These are phyloP conservation scores for Peromyscus melanophrys DNA, from an alignment of 2,797 vertebrate genomes.

Conservation along the genomic window DNA sequence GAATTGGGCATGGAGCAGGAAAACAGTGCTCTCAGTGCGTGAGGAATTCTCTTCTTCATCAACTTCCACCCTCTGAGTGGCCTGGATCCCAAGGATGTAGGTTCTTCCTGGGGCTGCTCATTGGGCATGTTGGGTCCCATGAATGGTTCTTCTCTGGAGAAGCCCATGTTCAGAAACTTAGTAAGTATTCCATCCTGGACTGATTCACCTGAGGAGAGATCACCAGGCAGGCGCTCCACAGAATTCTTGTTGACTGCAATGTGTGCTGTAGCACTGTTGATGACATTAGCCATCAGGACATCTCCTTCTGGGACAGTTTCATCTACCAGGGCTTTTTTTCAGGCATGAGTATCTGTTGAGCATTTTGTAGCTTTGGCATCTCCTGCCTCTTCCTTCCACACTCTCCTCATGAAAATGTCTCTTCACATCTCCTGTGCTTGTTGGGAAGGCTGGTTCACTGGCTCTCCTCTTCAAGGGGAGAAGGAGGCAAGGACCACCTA, in stretches of 20 bases:
- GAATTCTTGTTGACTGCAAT: background rate
- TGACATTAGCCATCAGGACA: background rate
- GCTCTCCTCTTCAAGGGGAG: background rate
- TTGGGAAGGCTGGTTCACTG: background rate
- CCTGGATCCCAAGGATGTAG: background rate
- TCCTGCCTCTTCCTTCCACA: background rate
- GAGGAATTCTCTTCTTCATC: background rate
- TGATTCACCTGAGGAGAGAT: background rate
- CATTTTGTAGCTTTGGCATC: background rate
- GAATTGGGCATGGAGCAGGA: fast-evolving
- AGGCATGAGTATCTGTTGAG: background rate
- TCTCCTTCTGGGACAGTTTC: background rate
- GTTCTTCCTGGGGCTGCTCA: background rate
- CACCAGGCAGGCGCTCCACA: background rate
- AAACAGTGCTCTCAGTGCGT: background rate
- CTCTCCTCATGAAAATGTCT: background rate
- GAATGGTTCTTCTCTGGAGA: background rate
- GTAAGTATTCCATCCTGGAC: background rate
- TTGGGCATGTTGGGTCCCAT: fast-evolving
- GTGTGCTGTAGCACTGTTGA: background rate
- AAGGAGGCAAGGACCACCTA: fast-evolving
- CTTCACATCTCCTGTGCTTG: no score
- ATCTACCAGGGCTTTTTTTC: background rate
- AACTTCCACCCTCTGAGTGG: background rate
- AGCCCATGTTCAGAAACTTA: background rate